Evolutionary conservation across 2,888 invertebrate species (phyloP).

Genomic region (Pseudococcus jackbeardsleyi): DNA sequence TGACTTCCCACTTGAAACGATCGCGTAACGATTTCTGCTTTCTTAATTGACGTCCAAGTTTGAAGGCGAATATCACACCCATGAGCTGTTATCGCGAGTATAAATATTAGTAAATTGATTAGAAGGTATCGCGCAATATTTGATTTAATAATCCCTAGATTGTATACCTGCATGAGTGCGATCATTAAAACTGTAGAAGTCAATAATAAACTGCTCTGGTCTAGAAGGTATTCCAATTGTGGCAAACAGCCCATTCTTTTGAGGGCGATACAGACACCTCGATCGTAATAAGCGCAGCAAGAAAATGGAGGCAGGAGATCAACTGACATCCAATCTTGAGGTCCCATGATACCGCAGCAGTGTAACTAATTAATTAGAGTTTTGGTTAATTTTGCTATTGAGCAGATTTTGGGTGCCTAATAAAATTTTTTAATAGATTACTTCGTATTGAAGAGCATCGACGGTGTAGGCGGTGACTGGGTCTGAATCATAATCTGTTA

Average conservation of each 20-base stretch:
- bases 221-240: conserved; percentile 56
- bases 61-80: conserved; percentile 67
- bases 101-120: conserved; percentile 53
- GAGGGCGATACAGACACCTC: conserved; percentile 30
- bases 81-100: conserved; percentile 66
- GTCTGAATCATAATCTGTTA: conserved; percentile 66
- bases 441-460: conserved; percentile 66
- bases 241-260: conserved; percentile 62
- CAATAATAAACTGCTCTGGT: conserved; percentile 60
- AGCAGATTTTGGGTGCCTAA: neutral
- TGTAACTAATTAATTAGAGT: conserved; percentile 73
- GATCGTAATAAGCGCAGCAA: conserved; percentile 73
- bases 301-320: conserved; percentile 33
- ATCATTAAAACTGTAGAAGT: conserved; percentile 56
- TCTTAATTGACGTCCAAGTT: conserved; percentile 67
- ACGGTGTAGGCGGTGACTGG: conserved; percentile 66
- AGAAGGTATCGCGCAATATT: neutral
- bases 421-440: conserved; percentile 34
- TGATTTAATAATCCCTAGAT: neutral
- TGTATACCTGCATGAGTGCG: conserved; percentile 62
- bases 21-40: conserved; percentile 61
- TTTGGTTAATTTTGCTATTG: neutral
- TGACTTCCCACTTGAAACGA: conserved; percentile 63
- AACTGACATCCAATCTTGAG: conserved; percentile 73
- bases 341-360: conserved; percentile 71